Evolutionary conservation across 2,888 invertebrate species (phyloP), one percentile per base, ranked within the genome.

Genomic region (Himalopsyche anomala): DNA sequence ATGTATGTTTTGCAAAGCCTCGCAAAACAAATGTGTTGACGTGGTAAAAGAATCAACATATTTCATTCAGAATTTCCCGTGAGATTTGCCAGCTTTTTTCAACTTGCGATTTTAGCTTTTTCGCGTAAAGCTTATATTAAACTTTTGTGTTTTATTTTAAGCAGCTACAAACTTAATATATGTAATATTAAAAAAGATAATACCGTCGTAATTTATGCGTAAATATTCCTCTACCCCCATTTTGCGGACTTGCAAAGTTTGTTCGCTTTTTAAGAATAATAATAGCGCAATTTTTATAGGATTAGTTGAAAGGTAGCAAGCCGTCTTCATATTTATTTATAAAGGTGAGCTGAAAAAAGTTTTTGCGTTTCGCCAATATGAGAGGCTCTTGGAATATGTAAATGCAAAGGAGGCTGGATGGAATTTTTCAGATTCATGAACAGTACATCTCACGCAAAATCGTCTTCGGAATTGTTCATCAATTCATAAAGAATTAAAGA

Each of bases 321-420:
- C 81, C 81, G 51, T 38, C 36, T 81, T 56, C 81, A 81, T 81
- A 45, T 81, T 42, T 81, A 45, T 45, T 81, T 81, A 74, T 74
- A 74, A 74, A 74, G 74, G 74, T 74, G 74, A 36, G 74, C 74
- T 74, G 74, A 36, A 74, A 74, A 51, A 74, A 74, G 74, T 74
- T 74, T 74, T 74, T 74, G 74, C 74, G 74, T 74, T 74, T 36
- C 36, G 74, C 74, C 74, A 74, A 74, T 74, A 74, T 74, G 74
- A 74, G 74, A 74, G 74, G 36, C 74, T 74, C 74, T 74, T 36
- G 74, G 74, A 74, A 74, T 74, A 74, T 74, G 74, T 74, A 74
- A 74, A 74, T 74, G 74, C 36, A 36, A 74, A 36, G 12, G 74
- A 74, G 74, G 38, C 38, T 74, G 74, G 74, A 36, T 38, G 36